A percentile compares a stretch with the other conserved stretches of the same genome.
These are phyloP conservation scores for Anthrax anthrax DNA, from an alignment of 2,888 invertebrate species.

Conservation along the genomic window DNA sequence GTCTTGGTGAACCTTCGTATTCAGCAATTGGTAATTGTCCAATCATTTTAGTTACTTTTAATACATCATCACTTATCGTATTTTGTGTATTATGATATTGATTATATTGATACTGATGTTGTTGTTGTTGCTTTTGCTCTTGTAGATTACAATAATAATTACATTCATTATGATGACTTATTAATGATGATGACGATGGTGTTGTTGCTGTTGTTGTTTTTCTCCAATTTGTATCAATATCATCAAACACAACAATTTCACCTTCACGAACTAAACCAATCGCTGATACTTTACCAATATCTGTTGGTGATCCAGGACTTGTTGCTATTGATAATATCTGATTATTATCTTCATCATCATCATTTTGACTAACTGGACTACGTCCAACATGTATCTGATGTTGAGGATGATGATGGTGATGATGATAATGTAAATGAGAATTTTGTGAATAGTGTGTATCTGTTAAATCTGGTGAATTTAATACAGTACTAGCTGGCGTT, in stretches of 20 bases:
- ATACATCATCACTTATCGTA: constrained; percentile 23
- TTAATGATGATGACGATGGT: not conserved
- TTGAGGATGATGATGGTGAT: constrained; percentile 23
- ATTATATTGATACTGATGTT: not conserved
- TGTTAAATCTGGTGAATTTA: constrained; percentile 30
- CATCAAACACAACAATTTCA: constrained; percentile 76
- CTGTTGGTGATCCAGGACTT: constrained; percentile 32
- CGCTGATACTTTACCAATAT: constrained; percentile 23
- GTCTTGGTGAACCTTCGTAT: constrained; percentile 79
- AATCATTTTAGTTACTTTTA: constrained; percentile 35
- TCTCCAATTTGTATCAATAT: constrained; percentile 30
- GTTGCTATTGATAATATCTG: constrained; percentile 8
- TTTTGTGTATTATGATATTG: constrained; percentile 1
- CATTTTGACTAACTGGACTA: constrained; percentile 25
- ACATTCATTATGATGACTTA: not conserved
- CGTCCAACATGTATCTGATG: constrained; percentile 31
- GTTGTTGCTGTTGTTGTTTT: constrained; percentile 15
- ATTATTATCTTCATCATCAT: constrained; percentile 14
- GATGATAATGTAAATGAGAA: constrained; percentile 23
- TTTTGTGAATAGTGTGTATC: constrained; percentile 25
- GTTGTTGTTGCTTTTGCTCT: constrained; percentile 2
- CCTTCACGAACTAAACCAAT: constrained; percentile 48
- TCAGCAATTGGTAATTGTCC: constrained; percentile 65
- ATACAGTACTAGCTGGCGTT: constrained; percentile 23
- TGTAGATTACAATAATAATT: constrained; percentile 3